Evolutionary conservation across 1,140 invertebrate genomes (phyloP), one percentile per base, ranked within the genome.

Genomic region (Ips nitidus): DNA sequence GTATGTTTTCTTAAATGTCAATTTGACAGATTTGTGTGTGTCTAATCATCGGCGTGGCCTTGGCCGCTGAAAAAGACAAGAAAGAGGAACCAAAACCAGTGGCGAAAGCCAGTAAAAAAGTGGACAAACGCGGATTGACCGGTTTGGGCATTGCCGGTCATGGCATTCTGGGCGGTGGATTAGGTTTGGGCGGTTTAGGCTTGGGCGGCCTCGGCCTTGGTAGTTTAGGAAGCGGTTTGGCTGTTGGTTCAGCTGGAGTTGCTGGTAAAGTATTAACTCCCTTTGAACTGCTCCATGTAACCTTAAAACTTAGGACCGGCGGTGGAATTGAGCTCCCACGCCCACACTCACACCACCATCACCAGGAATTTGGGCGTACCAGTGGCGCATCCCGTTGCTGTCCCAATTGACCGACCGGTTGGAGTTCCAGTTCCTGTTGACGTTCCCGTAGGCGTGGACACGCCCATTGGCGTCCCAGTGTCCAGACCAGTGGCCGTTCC

Each of bases 401-500:
- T 75, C 5, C 71, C 77, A 22, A 71, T 77, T n/a, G 76, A 77
- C 70, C 71, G 76, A 38, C 75, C 71, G 0, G 74, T 77, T 3
- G 72, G 71, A 22, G 73, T 76, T 8, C 70, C 72, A 8, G 72
- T 77, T 41, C 67, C 71, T 38, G 73, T 75, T 36, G 73, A 64
- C 61, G 68, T 71, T n/a, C 61, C 73, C 1, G 63, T 74, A 39
- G 39, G 70, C 52, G 74, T 75, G 3, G 73, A 75, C 38, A 62
- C 72, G 57, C 74, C 74, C 0, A 60, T 73, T 4, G 58, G 71
- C 4, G 73, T 75, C 39, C 67, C 71, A 52, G 75, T 85, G 1
- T 71, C 77, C 1, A 82, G 82, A 71, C 84, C 84, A 2, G 83
- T 83, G 59, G 81, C 82, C 0, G 68, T 77, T 3, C 56, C 72